Evolutionary conservation across 2,797 vertebrate species (phyloP), one percentile per base, ranked within the genome.

Genomic region (Acipenser ruthenus): DNA sequence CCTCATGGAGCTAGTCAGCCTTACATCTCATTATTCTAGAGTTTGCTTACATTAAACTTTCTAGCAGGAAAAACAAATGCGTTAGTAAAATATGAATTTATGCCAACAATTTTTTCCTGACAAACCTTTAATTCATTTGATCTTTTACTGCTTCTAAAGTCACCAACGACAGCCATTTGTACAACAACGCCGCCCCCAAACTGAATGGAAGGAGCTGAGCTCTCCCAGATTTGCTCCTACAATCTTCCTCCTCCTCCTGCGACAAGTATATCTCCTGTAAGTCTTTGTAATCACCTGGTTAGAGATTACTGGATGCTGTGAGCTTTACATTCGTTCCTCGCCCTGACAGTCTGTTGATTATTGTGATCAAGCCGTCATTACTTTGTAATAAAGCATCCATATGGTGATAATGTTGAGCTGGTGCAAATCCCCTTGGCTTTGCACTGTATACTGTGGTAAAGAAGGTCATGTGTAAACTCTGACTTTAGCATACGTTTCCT

Each of bases 391-490:
- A 90, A 91, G 89, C 87, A 91, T 93, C 91, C 93, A 95, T 94
- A 93, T 94, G 93, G 93, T 90, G 86, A 83, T 90, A 92, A 89
- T 86, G 86, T 91, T 91, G 89, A 90, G 87, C 90, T 90, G 76
- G 83, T 87, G 90, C 85, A 93, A 95, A 95, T 93, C 93, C 88
- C 83, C 79, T 77, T 84, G 86, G 92, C 87, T 93, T 93, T 92
- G 86, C 83, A 74, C 80, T 84, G 86, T 85, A 86, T 86, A 88
- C 87, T 85, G 89, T 84, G 82, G 81, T 86, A 86, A 85, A 84
- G 86, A 88, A 79, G 80, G 84, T 89, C 86, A 87, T 11, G 75
- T 81, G 85, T 81, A 88, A 89, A 82, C 81, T 84, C 84, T 87
- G 88, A 87, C 83, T 86, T 85, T 83, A 90, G 86, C 91, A 89